Conservation (phyloP, 2,888 invertebrate genomes). For the Zele albiditarsus region DNA sequence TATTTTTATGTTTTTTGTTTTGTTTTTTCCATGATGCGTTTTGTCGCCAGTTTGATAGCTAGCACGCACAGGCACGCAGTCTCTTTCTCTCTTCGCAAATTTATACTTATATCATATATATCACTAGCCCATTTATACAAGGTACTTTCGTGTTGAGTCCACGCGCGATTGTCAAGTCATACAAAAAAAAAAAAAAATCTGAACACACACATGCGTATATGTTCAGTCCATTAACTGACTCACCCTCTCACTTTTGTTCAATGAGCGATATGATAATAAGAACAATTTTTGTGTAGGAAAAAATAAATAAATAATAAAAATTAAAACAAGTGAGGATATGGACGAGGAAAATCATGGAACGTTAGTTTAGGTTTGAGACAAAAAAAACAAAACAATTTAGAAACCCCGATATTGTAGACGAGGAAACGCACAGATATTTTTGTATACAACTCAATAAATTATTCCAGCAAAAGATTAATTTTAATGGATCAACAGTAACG, state of each 20-base stretch:
- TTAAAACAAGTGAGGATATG: conserved; percentile 1
- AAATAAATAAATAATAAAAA: conserved; percentile 18
- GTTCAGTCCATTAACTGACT: neutral
- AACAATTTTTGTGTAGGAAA: neutral
- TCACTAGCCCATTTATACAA: conserved; percentile 56
- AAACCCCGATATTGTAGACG: conserved; percentile 25
- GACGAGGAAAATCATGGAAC: neutral
- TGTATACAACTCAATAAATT: conserved; percentile 55
- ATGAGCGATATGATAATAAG: conserved; percentile 17
- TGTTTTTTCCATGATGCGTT: conserved; percentile 36
- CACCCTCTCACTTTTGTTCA: conserved; percentile 1
- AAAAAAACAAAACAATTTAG: conserved; percentile 11
- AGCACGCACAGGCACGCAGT: conserved; percentile 46
- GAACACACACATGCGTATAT: neutral
- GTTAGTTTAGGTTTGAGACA: neutral
- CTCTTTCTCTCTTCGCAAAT: conserved; percentile 43
- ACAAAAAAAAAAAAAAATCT: conserved; percentile 15
- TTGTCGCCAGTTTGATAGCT: conserved; percentile 33
- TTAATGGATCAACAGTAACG: conserved; percentile 66
- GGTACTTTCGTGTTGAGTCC: conserved; percentile 53
- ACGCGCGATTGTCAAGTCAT: conserved; percentile 53
- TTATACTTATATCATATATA: conserved; percentile 48
- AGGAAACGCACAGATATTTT: conserved; percentile 30
- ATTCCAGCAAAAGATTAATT: conserved; percentile 65
- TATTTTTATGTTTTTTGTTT: conserved; percentile 34